Evolutionary conservation across 2,113 vertebrate genomes (phyloP).

Genomic region (Ciconia maguari): DNA sequence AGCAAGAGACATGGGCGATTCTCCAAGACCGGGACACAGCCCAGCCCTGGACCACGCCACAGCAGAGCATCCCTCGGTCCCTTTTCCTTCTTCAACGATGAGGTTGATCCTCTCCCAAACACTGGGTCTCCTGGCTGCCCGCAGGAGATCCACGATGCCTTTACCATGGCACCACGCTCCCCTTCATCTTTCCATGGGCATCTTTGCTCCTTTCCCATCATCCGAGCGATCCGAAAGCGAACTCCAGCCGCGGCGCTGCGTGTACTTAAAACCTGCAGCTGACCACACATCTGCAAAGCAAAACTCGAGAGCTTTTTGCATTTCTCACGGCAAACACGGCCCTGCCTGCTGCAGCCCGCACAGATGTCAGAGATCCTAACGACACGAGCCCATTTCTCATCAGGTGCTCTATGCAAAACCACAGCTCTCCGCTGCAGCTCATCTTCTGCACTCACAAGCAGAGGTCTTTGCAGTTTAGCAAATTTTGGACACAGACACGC

Average conservation of each 20-base stretch:
- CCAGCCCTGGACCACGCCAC: accelerated
- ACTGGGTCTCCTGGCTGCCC: not conserved
- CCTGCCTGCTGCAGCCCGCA: not conserved
- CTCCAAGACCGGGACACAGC: not conserved
- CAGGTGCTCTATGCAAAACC: not conserved
- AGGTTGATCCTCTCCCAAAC: not conserved
- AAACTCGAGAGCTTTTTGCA: not conserved
- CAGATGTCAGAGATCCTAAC: not conserved
- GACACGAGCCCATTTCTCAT: not conserved
- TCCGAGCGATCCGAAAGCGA: not conserved
- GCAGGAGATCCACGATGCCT: not conserved
- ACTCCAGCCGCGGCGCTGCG: accelerated
- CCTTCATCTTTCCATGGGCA: not conserved
- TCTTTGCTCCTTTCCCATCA: not conserved
- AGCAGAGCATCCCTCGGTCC: not conserved
- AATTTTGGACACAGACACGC: not conserved
- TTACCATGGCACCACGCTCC: not conserved
- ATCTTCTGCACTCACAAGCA: not conserved
- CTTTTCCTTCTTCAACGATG: not conserved
- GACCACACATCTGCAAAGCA: not conserved
- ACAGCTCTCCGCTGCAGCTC: not conserved
- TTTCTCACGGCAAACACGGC: not conserved
- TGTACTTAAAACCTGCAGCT: not conserved
- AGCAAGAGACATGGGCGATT: not conserved
- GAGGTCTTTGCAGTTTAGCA: not conserved